A percentile compares a stretch with the other conserved stretches of the same genome.
Conservation (phyloP, 1,140 invertebrate species). For the Hydropsyche tenuis region DNA sequence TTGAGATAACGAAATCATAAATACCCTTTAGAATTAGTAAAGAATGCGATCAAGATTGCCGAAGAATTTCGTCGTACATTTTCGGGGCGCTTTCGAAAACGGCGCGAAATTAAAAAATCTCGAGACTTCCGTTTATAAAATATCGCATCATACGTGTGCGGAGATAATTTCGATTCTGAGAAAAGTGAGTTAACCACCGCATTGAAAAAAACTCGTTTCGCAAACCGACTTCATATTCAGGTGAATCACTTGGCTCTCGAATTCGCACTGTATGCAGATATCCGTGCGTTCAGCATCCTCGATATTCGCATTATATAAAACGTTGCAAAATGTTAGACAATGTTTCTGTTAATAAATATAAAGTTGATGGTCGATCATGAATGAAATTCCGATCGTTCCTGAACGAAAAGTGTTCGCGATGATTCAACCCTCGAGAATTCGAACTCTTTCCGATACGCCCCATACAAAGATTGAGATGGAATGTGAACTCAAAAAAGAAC, state of each 20-base stretch:
- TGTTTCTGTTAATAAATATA: too few species aligned
- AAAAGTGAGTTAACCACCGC: slow-evolving; percentile 23
- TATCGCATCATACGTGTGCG: too few species aligned
- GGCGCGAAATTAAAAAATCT: too few species aligned
- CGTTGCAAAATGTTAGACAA: too few species aligned
- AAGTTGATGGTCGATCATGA: slow-evolving; percentile 19
- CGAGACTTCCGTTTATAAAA: too few species aligned
- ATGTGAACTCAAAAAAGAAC: too few species aligned
- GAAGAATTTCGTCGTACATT: too few species aligned
- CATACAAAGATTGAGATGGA: background rate
- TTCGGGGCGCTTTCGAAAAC: too few species aligned
- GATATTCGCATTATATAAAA: too few species aligned
- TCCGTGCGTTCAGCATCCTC: background rate
- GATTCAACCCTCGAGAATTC: slow-evolving; percentile 31
- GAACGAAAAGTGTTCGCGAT: slow-evolving; percentile 1
- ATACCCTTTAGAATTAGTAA: too few species aligned
- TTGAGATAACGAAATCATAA: too few species aligned
- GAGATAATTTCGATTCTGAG: slow-evolving; percentile 16
- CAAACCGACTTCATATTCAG: background rate
- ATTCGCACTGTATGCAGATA: background rate
- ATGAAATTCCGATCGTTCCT: slow-evolving; percentile 29
- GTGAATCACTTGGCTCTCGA: slow-evolving; percentile 13
- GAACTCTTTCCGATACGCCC: slow-evolving; percentile 28
- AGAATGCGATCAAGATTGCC: too few species aligned
- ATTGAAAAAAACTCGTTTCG: slow-evolving; percentile 1